Evolutionary conservation across 30 jellyfish, hydroid and myxozoan genomes (phyloP).

Genomic region (Hydra vulgaris): DNA sequence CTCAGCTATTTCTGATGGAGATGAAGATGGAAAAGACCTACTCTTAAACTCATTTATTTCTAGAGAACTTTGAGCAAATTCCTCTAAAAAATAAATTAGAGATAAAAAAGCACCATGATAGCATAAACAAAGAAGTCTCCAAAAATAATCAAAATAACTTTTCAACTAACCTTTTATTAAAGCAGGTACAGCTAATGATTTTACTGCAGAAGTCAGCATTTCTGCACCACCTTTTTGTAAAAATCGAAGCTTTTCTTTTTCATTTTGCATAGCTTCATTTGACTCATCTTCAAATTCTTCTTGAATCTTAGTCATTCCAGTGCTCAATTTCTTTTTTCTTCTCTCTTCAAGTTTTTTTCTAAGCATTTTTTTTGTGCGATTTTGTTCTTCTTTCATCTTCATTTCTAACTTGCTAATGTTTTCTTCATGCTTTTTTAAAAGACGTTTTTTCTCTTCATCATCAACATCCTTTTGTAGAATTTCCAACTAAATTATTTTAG

Average conservation of each 20-base stretch:
- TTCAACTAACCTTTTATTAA: not conserved
- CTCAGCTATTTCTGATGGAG: not conserved
- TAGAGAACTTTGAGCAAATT: no score
- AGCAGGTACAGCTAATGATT: not conserved
- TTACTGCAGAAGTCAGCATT: constrained; percentile 28
- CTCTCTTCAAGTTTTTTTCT: constrained; percentile 77
- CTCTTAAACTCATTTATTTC: no score
- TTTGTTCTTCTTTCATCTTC: constrained; percentile 74
- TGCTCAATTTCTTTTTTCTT: constrained; percentile 51
- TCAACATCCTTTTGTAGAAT: constrained; percentile 25
- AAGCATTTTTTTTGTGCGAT: constrained; percentile 72
- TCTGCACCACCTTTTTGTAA: constrained; percentile 40
- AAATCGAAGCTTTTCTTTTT: constrained; percentile 12
- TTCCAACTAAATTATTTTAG: constrained; percentile 8
- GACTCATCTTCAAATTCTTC: constrained; percentile 29
- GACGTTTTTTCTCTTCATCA: constrained; percentile 44
- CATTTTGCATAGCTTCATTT: constrained; percentile 29
- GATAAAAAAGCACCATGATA: no score
- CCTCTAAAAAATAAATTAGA: no score
- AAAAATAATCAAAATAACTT: no score
- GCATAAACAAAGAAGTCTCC: no score
- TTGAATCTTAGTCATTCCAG: constrained; percentile 8
- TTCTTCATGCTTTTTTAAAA: constrained; percentile 73
- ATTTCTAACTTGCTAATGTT: constrained; percentile 66
- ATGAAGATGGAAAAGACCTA: no score